phyloP scores from a whole-genome alignment of 2,888 invertebrate genomes.

The Lycaena phlaeas region DNA sequence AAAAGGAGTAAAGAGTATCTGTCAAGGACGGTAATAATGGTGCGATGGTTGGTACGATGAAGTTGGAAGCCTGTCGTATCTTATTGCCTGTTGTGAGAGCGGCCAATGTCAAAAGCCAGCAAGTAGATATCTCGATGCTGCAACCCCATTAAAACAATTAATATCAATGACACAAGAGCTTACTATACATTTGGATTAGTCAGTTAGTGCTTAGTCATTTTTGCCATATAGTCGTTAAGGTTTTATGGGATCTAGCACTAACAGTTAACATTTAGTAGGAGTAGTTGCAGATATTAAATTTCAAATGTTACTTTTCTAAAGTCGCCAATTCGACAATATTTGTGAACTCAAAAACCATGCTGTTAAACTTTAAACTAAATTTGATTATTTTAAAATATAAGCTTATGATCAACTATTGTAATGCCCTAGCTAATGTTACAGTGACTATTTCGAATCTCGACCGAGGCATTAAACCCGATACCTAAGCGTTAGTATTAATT shows the following conservation, averaged over 20 bases:
- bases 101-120: slow-evolving; percentile 74
- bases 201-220: slow-evolving; percentile 25
- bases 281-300: neutral
- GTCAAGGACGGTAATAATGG: slow-evolving; percentile 63
- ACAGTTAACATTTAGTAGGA: neutral
- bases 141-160: slow-evolving; percentile 67
- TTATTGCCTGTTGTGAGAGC: slow-evolving; percentile 55
- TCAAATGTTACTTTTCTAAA: neutral
- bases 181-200: slow-evolving; percentile 38
- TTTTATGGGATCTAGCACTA: neutral
- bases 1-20: slow-evolving; percentile 29
- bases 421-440: slow-evolving; percentile 28
- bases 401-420: slow-evolving; percentile 20
- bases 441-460: slow-evolving; percentile 34
- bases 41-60: slow-evolving; percentile 59
- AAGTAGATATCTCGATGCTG: slow-evolving; percentile 73
- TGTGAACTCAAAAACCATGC: slow-evolving; percentile 32
- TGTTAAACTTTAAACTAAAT: slow-evolving; percentile 29
- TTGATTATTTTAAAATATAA: slow-evolving; percentile 3
- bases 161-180: slow-evolving; percentile 41
- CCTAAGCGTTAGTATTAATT: slow-evolving; percentile 47
- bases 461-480: slow-evolving; percentile 43
- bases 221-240: neutral
- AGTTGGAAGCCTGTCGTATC: slow-evolving; percentile 58
- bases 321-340: neutral